Evolutionary conservation across 2,797 vertebrate genomes (phyloP), one percentile per base, ranked within the genome.

Genomic region (Muscicapa comitata): DNA sequence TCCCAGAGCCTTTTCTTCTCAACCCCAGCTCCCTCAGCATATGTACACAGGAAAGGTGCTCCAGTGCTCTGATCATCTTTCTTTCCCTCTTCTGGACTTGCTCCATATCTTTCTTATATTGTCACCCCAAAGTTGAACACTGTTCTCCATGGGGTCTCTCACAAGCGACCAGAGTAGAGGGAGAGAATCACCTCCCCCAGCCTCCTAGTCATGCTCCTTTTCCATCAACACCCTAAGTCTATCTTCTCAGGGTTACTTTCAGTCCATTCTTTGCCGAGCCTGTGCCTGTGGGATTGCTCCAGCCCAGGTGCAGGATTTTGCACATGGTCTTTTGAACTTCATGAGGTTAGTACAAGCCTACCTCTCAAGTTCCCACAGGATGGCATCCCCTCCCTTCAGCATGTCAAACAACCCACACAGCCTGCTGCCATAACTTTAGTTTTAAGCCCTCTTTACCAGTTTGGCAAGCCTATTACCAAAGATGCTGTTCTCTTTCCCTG

Each of bases 101-200:
- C 5, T 48, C 17, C 48, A 28, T 10, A 26, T 17, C 17, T 28
- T 45, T 70, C 31, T 31, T 63, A 6, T 45, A 16, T 0, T 45
- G 24, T 4, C 5, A 38, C 17, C 8, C 17, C 63, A 51, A n/a
- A 45, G 3, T 26, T 43, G 37, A 10, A 12, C 35, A 50, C 37
- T 33, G 11, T 31, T 20, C 7, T 71, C 38, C 6, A 11, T 2
- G 2, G 11, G 15, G 2, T 43, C 7, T 63, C 20, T 51, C 12
- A 17, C 20, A 57, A 51, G 24, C 0, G 1, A 31, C 28, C 10
- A 38, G 43, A n/a, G 17, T 5, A 43, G 13, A 38, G 10, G 11
- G 7, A 48, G 11, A 38, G 37, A 63, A 45, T 45, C 38, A 45
- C 12, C 15, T 51, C 17, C 8, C 12, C 19, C 10, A 21, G 3